These are phyloP conservation scores for Scomber scombrus DNA, from an alignment of 2,113 vertebrate species.

Conservation along the genomic window DNA sequence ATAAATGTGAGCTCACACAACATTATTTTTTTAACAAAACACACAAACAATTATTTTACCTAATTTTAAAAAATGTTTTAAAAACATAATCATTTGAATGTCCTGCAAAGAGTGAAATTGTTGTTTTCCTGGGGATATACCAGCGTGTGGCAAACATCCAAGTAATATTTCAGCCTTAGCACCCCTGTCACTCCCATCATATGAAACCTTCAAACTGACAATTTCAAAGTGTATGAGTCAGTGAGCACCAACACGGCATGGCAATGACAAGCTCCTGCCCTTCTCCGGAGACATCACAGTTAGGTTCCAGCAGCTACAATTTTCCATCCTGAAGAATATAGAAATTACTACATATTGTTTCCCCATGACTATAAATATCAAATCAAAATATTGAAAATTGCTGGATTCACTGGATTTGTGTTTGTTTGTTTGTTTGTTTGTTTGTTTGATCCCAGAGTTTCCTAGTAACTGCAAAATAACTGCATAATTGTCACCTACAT, in stretches of 20 bases:
- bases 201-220: slow-evolving; percentile 43
- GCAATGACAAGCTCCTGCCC: slow-evolving; percentile 23
- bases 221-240: slow-evolving; percentile 19
- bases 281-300: slow-evolving; percentile 2
- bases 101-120: not conserved
- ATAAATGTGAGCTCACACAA: not conserved
- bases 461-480: not conserved
- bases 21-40: not conserved
- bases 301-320: not conserved
- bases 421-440: too few species aligned
- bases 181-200: slow-evolving; percentile 34
- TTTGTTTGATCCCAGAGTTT: too few species aligned
- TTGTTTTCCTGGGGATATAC: slow-evolving; percentile 1
- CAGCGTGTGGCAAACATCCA: not conserved
- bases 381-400: not conserved
- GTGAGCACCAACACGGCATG: slow-evolving; percentile 13
- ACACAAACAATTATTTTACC: not conserved
- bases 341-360: not conserved
- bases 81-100: not conserved
- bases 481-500: slow-evolving; percentile 2
- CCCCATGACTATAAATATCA: not conserved
- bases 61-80: too few species aligned
- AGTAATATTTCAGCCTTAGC: slow-evolving; percentile 18
- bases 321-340: not conserved
- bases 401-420: not conserved